phyloP scores from a whole-genome alignment of 2,113 vertebrate species.

The Buteo buteo region DNA sequence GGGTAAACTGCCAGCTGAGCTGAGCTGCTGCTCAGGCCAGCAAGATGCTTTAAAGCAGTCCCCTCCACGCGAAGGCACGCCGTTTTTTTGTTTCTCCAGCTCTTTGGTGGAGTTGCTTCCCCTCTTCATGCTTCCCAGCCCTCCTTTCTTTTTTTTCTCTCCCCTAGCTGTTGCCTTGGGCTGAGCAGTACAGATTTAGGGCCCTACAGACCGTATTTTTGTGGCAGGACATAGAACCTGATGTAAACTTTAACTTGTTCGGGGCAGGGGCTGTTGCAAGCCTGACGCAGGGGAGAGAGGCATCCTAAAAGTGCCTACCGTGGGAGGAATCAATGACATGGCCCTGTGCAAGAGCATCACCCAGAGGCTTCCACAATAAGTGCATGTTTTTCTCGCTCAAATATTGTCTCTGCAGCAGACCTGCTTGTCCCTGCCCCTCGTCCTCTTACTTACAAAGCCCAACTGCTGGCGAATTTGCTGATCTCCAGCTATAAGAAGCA shows the following conservation, averaged over 20 bases:
- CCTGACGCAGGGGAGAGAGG: background rate
- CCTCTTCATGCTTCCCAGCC: background rate
- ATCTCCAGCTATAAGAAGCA: accelerated
- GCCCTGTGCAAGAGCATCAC: slow-evolving; percentile 55
- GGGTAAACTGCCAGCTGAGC: too few species aligned
- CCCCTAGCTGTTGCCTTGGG: background rate
- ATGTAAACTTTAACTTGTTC: background rate
- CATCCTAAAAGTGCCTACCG: background rate
- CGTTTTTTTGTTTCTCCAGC: background rate
- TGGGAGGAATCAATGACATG: background rate
- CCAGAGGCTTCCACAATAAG: slow-evolving; percentile 32
- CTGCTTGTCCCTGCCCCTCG: background rate
- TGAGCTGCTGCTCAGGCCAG: background rate
- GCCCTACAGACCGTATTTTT: background rate
- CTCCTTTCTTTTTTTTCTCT: background rate
- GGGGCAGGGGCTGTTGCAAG: background rate
- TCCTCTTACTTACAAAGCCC: background rate
- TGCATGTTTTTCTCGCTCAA: background rate
- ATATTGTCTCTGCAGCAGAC: background rate
- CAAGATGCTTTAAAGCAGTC: background rate
- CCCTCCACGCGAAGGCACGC: accelerated
- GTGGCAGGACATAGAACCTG: background rate
- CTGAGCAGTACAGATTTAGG: background rate
- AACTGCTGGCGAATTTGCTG: accelerated
- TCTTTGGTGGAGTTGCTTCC: background rate